Percentiles rank a stretch among this genome's conserved stretches.
Evolutionary conservation across 2,113 vertebrate genomes (phyloP).

Genomic region (Atherinomorus stipes): DNA sequence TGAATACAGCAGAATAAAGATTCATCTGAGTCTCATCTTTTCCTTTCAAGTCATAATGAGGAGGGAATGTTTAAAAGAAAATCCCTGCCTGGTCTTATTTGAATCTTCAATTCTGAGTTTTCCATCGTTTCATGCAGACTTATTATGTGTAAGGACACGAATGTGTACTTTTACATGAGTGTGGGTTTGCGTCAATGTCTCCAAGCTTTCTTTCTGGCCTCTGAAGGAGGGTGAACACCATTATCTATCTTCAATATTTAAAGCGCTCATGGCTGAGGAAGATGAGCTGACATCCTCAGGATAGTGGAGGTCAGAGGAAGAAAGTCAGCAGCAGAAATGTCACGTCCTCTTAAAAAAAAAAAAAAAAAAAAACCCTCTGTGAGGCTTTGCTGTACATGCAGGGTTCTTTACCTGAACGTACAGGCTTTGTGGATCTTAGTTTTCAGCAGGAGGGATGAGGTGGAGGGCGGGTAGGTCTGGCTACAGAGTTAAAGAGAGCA

Average conservation of each 20-base stretch:
- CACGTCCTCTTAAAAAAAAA: neutral
- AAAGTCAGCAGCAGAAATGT: slow-evolving; percentile 20
- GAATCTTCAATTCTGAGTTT: neutral
- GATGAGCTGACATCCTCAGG: slow-evolving; percentile 41
- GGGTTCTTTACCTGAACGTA: slow-evolving; percentile 12
- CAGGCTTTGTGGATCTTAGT: slow-evolving; percentile 26
- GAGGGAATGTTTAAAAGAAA: too few species aligned
- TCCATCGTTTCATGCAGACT: neutral
- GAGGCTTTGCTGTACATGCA: neutral
- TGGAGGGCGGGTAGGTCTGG: slow-evolving; percentile 15
- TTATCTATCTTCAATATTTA: slow-evolving; percentile 81
- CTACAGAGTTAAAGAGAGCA: slow-evolving; percentile 58
- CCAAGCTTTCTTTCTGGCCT: slow-evolving; percentile 33
- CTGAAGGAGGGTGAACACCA: slow-evolving; percentile 62
- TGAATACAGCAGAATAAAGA: too few species aligned
- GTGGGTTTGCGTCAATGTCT: slow-evolving; percentile 11
- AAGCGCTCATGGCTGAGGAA: slow-evolving; percentile 50
- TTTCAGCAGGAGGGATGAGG: slow-evolving; percentile 25
- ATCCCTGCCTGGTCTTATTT: neutral
- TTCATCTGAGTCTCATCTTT: too few species aligned
- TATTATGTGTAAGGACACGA: neutral
- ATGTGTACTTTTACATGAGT: neutral
- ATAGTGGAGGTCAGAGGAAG: slow-evolving; percentile 57
- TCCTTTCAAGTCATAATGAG: too few species aligned
- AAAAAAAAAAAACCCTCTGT: slow-evolving; percentile 7